These are phyloP conservation scores for Sebastiscus tertius DNA, from an alignment of 2,797 vertebrate genomes.

Conservation along the genomic window DNA sequence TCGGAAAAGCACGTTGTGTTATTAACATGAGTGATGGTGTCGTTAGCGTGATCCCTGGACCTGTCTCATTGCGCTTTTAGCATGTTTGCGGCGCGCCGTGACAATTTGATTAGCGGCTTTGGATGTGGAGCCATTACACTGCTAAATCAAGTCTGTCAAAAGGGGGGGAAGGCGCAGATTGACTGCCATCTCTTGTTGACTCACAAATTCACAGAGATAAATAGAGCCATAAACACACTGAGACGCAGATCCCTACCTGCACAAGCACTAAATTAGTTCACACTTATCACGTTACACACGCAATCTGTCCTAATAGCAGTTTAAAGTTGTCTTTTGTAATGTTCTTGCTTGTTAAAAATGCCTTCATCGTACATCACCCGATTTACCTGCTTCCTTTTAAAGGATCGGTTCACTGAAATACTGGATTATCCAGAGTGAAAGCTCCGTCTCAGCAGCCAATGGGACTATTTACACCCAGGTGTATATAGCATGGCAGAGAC, in stretches of 20 bases:
- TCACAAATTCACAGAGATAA: conserved; percentile 35
- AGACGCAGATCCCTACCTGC: neutral
- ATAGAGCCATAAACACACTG: neutral
- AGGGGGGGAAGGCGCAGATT: conserved; percentile 25
- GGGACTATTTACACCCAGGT: too few relatives aligned
- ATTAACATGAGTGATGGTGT: conserved; percentile 75
- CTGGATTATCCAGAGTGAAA: neutral
- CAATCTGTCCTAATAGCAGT: neutral
- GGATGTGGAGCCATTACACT: conserved; percentile 25
- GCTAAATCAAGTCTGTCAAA: conserved; percentile 71
- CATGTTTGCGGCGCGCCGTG: conserved; percentile 63
- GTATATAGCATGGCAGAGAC: too few relatives aligned
- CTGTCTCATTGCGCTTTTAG: conserved; percentile 59
- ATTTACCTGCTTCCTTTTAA: conserved; percentile 5
- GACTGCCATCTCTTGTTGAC: conserved; percentile 50
- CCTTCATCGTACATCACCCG: neutral
- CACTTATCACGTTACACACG: neutral
- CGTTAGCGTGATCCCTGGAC: conserved; percentile 53
- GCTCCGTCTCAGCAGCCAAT: neutral
- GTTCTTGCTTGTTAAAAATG: neutral
- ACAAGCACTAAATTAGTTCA: conserved; percentile 2
- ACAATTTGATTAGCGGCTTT: conserved; percentile 73
- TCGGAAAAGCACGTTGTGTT: conserved; percentile 25
- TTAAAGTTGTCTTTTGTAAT: conserved; percentile 9
- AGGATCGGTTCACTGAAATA: neutral